Percentiles rank a stretch among this genome's conserved stretches.
phyloP scores from a whole-genome alignment of 2,797 vertebrate genomes.

The Zalophus californianus region DNA sequence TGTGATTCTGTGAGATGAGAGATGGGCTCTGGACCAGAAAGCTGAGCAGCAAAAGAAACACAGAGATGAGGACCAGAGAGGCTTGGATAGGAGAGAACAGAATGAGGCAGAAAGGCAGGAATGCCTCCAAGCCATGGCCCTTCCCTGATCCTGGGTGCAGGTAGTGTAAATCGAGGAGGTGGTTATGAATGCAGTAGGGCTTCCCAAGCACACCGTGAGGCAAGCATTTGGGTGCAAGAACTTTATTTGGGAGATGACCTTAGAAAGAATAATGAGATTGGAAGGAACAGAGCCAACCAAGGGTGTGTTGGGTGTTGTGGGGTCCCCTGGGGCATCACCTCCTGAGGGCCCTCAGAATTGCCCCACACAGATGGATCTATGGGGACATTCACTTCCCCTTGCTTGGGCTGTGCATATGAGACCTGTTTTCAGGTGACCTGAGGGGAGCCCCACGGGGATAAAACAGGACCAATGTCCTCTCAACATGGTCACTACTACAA shows the following conservation, averaged over 20 bases:
- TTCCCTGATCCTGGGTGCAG: background rate
- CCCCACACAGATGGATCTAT: background rate
- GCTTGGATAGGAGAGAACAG: background rate
- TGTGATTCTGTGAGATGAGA: background rate
- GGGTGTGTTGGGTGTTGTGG: accelerated
- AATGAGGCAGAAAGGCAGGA: background rate
- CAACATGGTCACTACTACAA: background rate
- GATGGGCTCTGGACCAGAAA: background rate
- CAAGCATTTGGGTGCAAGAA: background rate
- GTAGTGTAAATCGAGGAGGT: background rate
- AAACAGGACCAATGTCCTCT: background rate
- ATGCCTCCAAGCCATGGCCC: background rate
- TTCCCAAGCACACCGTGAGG: background rate
- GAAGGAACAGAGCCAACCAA: background rate
- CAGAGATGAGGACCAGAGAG: background rate
- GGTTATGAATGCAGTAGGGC: background rate
- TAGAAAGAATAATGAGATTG: background rate
- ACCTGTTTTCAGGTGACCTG: background rate
- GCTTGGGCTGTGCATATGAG: background rate
- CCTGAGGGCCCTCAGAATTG: background rate
- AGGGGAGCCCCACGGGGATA: background rate
- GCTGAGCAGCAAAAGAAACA: background rate
- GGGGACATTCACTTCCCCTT: background rate
- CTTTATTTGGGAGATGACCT: background rate
- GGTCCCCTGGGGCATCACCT: no score